Evolutionary conservation across 37 sponge, comb jelly and placozoan species (phyloP), one percentile per base, ranked within the genome.

Genomic region (Beroe forskalii): DNA sequence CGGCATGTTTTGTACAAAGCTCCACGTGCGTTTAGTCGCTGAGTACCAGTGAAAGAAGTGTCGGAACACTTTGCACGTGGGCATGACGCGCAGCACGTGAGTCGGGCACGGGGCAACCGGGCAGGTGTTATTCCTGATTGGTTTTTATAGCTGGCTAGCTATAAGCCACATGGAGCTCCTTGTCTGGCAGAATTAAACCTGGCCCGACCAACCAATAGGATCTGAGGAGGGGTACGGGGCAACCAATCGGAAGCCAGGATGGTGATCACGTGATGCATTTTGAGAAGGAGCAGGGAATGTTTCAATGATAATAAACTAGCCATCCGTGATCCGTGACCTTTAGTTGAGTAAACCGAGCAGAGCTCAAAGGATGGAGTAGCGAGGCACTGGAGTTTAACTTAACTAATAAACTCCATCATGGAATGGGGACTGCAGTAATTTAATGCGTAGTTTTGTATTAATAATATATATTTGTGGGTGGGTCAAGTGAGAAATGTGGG

Each of bases 151-250:
- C 55, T 48, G 55, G 55, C 55, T 48, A 48, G 55, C 55, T 48
- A 17, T 69, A 69, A 32, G 72, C 72, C 72, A 69, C 72, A 69
- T 69, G 32, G 72, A 69, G 72, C 72, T 69, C 72, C 32, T 32
- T 69, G 72, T 69, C 72, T 32, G 32, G 33, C 32, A 27, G 72
- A 69, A 69, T 69, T 69, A 69, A 69, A 69, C 72, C 28, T 69
- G 9, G 33, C 72, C 72, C 19, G 19, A 9, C 39, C 72, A 2
- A 69, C 72, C 72, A 69, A 69, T 69, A 1, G 36, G 66, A 3
- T 17, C 37, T 27, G 32, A 69, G 72, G 72, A 12, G 55, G 12
- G 55, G 55, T 17, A 48, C 12, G 12, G 55, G 12, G 55, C 12
- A 48, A 12, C 55, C 55, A 48, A 48, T 48, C 55, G 55, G 55